phyloP scores from a whole-genome alignment of 2,113 vertebrate genomes.

The Chloropsis cyanopogon region DNA sequence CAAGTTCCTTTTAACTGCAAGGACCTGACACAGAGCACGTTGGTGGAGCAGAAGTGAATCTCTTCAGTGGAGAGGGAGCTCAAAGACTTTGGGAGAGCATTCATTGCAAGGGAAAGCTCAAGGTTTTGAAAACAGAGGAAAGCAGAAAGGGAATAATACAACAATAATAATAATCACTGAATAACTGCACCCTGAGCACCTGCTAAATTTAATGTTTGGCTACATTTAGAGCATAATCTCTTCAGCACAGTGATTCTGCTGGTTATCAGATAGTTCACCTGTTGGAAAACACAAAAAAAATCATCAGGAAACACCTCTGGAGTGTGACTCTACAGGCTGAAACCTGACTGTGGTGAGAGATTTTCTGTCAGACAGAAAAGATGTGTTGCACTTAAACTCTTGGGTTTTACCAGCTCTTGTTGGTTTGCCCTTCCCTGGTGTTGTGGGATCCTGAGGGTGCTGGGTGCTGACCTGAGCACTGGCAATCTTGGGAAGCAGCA shows the following conservation, averaged over 20 bases:
- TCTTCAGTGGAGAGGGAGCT: neutral
- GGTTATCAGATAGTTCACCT: neutral
- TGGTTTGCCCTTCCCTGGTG: neutral
- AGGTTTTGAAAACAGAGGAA: neutral
- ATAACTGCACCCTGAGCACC: neutral
- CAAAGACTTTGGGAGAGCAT: neutral
- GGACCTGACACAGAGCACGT: neutral
- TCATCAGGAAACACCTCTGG: neutral
- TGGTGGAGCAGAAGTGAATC: neutral
- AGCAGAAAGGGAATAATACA: neutral
- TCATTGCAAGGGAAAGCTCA: neutral
- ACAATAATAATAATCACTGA: neutral
- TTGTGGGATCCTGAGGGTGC: neutral
- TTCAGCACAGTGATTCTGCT: neutral
- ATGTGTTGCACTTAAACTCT: fast-evolving
- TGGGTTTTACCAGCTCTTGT: fast-evolving
- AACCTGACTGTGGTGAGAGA: neutral
- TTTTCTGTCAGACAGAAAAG: neutral
- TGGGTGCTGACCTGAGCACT: neutral
- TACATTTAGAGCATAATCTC: neutral
- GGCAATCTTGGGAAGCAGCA: neutral
- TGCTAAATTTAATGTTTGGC: neutral
- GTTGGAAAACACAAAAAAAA: neutral
- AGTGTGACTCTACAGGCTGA: neutral
- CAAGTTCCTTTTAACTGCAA: neutral